Percentiles rank a stretch among this genome's conserved stretches.
Conservation (phyloP, 1,140 invertebrate species). For the Dufourea novaeangliae region DNA sequence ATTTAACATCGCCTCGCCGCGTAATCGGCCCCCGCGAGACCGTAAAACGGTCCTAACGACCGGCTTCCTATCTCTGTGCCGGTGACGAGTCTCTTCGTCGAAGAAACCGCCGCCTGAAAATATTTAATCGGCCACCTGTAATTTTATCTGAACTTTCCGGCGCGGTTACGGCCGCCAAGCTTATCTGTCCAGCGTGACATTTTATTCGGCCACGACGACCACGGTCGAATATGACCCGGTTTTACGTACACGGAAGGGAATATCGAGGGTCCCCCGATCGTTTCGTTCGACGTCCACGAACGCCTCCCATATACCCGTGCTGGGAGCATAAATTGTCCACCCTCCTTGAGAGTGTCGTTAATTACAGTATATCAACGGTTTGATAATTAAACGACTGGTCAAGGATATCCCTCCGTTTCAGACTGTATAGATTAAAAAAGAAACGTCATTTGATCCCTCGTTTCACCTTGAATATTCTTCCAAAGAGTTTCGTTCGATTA, state of each 20-base stretch:
- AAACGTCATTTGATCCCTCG: no score
- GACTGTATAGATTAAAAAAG: no score
- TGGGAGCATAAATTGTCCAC: background rate
- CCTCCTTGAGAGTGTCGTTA: background rate
- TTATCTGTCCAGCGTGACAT: slow-evolving; percentile 45
- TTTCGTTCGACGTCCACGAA: no score
- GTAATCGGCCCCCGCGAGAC: slow-evolving; percentile 53
- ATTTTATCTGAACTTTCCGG: slow-evolving; percentile 54
- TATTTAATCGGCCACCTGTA: slow-evolving; percentile 39
- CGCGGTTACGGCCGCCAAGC: background rate
- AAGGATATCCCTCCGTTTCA: background rate
- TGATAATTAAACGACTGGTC: background rate
- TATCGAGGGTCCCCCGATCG: no score
- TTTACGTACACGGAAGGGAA: background rate
- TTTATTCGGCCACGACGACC: slow-evolving; percentile 20
- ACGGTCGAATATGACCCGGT: slow-evolving; percentile 1
- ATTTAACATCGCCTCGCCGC: slow-evolving; percentile 49
- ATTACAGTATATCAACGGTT: background rate
- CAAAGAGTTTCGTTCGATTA: no score
- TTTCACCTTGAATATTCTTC: no score
- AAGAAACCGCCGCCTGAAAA: slow-evolving; percentile 26
- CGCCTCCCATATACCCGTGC: background rate
- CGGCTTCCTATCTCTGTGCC: slow-evolving; percentile 54
- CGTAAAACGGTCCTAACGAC: slow-evolving; percentile 54
- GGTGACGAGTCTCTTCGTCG: slow-evolving; percentile 45